Percentiles rank a stretch among this genome's conserved stretches.
Conservation (phyloP, 2,888 invertebrate species). For the Cancer borealis region DNA sequence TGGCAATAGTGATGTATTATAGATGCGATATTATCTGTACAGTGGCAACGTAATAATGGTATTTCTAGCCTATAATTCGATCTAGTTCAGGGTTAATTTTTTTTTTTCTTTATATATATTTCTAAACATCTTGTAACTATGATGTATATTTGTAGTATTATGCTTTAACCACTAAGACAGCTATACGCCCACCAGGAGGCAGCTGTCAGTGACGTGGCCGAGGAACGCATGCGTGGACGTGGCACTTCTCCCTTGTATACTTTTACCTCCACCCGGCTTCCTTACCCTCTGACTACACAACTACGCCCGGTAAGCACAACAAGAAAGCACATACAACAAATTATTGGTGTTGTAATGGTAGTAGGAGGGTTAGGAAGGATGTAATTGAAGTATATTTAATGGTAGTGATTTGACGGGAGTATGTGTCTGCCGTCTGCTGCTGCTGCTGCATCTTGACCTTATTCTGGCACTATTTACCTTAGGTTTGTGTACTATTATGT, state of each 20-base stretch:
- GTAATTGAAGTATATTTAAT: not conserved
- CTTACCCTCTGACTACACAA: not conserved
- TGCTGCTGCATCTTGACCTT: not conserved
- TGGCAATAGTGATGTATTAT: no score
- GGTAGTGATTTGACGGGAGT: not conserved
- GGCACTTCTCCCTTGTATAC: slow-evolving; percentile 24
- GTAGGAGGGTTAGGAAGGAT: not conserved
- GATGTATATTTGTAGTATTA: no score
- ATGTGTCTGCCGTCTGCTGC: slow-evolving; percentile 5
- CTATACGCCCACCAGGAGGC: slow-evolving; percentile 24
- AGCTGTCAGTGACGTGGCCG: slow-evolving; percentile 55
- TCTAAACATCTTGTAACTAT: no score
- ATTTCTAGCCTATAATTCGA: no score
- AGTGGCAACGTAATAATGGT: no score
- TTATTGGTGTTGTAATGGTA: not conserved
- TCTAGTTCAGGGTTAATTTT: no score
- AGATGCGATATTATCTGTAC: no score
- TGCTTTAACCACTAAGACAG: not conserved
- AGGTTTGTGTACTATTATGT: not conserved
- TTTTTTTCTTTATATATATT: no score
- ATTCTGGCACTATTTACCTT: not conserved
- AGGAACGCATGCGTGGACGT: slow-evolving; percentile 57
- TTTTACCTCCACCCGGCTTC: not conserved
- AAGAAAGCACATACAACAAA: not conserved
- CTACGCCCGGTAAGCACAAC: not conserved